phyloP scores from a whole-genome alignment of 2,797 vertebrate genomes.

The Tachyglossus aculeatus region DNA sequence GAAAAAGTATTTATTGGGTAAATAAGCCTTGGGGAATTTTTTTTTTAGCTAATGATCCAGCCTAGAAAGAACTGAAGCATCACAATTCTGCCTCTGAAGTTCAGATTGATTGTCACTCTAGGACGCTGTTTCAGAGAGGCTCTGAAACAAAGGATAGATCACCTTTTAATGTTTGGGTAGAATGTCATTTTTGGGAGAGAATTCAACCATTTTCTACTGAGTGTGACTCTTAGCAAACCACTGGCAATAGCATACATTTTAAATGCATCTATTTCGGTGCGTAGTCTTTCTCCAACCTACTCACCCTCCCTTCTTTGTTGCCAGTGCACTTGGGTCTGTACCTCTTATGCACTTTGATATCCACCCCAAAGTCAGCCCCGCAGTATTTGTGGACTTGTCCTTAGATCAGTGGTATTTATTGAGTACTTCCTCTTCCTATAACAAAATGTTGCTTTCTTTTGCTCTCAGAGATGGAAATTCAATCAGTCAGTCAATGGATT shows the following conservation, averaged over 20 bases:
- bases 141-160: constrained; percentile 57
- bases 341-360: too few species aligned
- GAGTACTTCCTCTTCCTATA: too few species aligned
- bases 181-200: constrained; percentile 50
- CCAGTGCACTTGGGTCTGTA: too few species aligned
- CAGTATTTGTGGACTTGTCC: too few species aligned
- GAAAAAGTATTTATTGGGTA: constrained; percentile 48
- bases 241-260: neutral
- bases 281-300: too few species aligned
- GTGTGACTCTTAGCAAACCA: constrained; percentile 25
- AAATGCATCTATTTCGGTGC: too few species aligned
- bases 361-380: too few species aligned
- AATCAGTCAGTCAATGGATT: too few species aligned
- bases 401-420: too few species aligned
- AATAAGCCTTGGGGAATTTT: constrained; percentile 60
- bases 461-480: too few species aligned
- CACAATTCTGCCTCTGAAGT: constrained; percentile 52
- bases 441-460: too few species aligned
- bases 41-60: constrained; percentile 58
- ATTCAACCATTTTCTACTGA: constrained; percentile 15
- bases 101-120: constrained; percentile 57
- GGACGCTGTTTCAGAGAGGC: constrained; percentile 28
- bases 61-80: constrained; percentile 61
- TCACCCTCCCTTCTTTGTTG: too few species aligned
- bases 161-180: constrained; percentile 50